These are phyloP conservation scores for Cheilosia vernalis DNA, from an alignment of 2,888 invertebrate genomes.

Conservation along the genomic window DNA sequence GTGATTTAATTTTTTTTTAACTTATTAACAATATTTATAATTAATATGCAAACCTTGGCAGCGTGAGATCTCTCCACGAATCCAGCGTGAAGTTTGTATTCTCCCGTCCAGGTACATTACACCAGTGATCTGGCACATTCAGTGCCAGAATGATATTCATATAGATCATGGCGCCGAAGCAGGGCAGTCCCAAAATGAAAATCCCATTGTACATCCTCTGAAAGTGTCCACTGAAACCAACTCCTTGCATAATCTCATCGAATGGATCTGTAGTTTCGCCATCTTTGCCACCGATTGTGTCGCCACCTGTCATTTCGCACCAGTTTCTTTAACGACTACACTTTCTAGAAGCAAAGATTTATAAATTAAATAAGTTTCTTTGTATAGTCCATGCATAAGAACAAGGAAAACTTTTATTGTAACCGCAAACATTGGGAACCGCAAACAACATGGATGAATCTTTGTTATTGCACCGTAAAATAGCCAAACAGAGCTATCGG, in stretches of 20 bases:
- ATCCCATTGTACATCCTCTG: conserved; percentile 84
- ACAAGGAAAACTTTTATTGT: too few relatives aligned
- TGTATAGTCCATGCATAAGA: too few relatives aligned
- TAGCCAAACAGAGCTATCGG: not conserved
- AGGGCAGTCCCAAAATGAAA: conserved; percentile 84
- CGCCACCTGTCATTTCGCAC: conserved; percentile 39
- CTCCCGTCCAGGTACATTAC: conserved; percentile 84
- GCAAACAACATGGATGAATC: too few relatives aligned
- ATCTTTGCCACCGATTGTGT: conserved; percentile 30
- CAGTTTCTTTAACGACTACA: not conserved
- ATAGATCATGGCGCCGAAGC: conserved; percentile 84
- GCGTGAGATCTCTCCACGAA: conserved; percentile 84
- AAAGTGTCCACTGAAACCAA: conserved; percentile 85
- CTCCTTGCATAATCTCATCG: conserved; percentile 84
- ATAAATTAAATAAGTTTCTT: too few relatives aligned
- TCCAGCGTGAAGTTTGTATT: conserved; percentile 83
- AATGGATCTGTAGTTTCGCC: conserved; percentile 82
- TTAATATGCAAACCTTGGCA: conserved; percentile 83
- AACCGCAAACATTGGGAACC: too few relatives aligned
- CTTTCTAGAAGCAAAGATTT: too few relatives aligned
- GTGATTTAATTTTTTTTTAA: not conserved
- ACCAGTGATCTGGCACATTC: conserved; percentile 86
- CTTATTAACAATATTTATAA: not conserved
- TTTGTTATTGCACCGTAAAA: not conserved
- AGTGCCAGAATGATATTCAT: conserved; percentile 85